These are phyloP conservation scores for Notothenia rossii DNA, from an alignment of 2,113 vertebrate species.

Conservation along the genomic window DNA sequence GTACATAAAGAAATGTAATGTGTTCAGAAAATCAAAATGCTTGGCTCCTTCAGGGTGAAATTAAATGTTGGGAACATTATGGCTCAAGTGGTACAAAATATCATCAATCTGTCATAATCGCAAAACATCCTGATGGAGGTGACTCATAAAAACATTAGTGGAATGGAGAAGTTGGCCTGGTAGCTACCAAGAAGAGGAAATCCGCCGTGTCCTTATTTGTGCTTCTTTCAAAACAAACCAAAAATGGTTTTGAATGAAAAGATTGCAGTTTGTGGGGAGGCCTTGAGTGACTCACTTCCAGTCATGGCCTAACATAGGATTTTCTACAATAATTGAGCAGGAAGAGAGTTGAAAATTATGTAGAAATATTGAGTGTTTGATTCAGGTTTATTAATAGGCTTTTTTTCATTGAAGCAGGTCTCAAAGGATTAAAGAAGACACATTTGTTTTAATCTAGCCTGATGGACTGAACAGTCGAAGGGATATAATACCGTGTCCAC, in stretches of 20 bases:
- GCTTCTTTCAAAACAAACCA: conserved; percentile 64
- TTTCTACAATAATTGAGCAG: conserved; percentile 13
- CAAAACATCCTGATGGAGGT: conserved; percentile 20
- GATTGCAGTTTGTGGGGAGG: conserved; percentile 58
- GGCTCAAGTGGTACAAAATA: conserved; percentile 24
- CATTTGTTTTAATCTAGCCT: background rate
- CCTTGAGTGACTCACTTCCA: conserved; percentile 53
- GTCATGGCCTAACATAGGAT: background rate
- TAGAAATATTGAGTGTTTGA: background rate
- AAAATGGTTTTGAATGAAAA: conserved; percentile 64
- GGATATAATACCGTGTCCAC: background rate
- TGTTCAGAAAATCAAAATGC: background rate
- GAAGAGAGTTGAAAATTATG: background rate
- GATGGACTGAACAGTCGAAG: conserved; percentile 10
- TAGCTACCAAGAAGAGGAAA: conserved; percentile 65
- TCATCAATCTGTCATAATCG: background rate
- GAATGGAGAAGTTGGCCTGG: conserved; percentile 57
- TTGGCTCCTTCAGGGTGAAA: background rate
- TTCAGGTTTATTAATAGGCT: conserved; percentile 10
- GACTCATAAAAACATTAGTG: conserved; percentile 61
- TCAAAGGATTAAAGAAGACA: background rate
- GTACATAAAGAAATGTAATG: background rate
- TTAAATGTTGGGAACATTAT: conserved; percentile 27
- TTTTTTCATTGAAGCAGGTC: background rate
- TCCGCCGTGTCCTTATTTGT: conserved; percentile 73